These are phyloP conservation scores for Eutolmus rufibarbis DNA, from an alignment of 2,888 invertebrate species.

Conservation along the genomic window DNA sequence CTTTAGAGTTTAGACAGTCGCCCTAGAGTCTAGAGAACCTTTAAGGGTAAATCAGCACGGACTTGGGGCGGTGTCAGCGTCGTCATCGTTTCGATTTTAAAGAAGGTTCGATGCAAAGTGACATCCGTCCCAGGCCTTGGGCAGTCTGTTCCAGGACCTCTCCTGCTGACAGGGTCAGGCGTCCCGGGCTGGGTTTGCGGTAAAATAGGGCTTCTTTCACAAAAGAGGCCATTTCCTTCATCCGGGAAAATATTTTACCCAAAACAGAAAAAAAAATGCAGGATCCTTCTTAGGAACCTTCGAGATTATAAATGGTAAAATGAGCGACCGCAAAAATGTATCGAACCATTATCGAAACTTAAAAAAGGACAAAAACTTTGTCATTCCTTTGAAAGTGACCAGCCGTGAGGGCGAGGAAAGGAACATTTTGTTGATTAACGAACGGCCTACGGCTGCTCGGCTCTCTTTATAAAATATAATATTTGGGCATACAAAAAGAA, in stretches of 20 bases:
- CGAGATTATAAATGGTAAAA: background rate
- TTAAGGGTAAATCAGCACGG: background rate
- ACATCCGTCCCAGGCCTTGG: background rate
- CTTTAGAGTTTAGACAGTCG: background rate
- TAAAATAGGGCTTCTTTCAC: background rate
- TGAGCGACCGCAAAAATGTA: background rate
- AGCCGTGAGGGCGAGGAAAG: background rate
- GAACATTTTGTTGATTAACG: background rate
- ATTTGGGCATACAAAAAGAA: background rate
- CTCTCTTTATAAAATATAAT: background rate
- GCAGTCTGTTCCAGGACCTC: background rate
- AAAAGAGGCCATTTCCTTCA: background rate
- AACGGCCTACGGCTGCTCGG: background rate
- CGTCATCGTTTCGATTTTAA: background rate
- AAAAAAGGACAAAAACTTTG: background rate
- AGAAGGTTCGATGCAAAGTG: background rate
- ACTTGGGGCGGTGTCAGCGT: background rate
- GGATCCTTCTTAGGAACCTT: background rate
- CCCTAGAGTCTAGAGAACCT: background rate
- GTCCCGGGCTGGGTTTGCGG: background rate
- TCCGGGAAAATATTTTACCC: background rate
- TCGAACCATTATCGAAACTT: background rate
- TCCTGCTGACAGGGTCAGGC: background rate
- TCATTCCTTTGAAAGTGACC: background rate
- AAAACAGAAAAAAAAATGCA: background rate